Conservation (phyloP, 2,888 invertebrate species). For the Acronicta alni region DNA sequence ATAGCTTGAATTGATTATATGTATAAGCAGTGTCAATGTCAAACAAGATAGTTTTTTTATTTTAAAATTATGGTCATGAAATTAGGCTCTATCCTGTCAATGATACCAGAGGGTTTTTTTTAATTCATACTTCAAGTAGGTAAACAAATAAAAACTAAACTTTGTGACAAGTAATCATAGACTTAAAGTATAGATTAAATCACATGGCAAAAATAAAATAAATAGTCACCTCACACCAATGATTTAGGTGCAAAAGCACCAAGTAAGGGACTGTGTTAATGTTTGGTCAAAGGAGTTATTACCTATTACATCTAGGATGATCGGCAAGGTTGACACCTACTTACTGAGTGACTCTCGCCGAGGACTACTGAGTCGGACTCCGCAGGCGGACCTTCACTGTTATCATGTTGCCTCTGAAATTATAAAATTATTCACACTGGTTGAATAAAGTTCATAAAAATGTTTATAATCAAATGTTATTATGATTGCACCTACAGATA, state of each 20-base stretch:
- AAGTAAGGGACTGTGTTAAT: conserved; percentile 7
- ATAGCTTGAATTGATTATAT: too few species aligned
- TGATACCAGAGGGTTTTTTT: neutral
- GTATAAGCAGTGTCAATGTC: too few species aligned
- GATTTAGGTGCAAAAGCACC: conserved; percentile 33
- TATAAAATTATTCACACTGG: conserved; percentile 27
- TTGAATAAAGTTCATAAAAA: too few species aligned
- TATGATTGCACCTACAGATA: too few species aligned
- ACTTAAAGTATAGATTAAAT: conserved; percentile 24
- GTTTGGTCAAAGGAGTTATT: conserved; percentile 26
- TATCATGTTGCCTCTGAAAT: conserved; percentile 93
- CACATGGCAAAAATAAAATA: conserved; percentile 40
- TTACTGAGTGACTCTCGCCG: conserved; percentile 92
- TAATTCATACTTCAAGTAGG: neutral
- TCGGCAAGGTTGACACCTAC: conserved; percentile 91
- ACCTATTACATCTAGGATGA: conserved; percentile 70
- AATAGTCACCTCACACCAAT: conserved; percentile 26
- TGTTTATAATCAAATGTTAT: too few species aligned
- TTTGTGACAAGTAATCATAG: conserved; percentile 49
- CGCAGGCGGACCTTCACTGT: conserved; percentile 90
- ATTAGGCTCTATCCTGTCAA: neutral
- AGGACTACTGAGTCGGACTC: conserved; percentile 91
- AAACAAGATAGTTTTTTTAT: too few species aligned
- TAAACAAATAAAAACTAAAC: conserved; percentile 20
- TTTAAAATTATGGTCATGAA: too few species aligned